Evolutionary conservation across 2,113 vertebrate species (phyloP).

Genomic region (Trachemys scripta): DNA sequence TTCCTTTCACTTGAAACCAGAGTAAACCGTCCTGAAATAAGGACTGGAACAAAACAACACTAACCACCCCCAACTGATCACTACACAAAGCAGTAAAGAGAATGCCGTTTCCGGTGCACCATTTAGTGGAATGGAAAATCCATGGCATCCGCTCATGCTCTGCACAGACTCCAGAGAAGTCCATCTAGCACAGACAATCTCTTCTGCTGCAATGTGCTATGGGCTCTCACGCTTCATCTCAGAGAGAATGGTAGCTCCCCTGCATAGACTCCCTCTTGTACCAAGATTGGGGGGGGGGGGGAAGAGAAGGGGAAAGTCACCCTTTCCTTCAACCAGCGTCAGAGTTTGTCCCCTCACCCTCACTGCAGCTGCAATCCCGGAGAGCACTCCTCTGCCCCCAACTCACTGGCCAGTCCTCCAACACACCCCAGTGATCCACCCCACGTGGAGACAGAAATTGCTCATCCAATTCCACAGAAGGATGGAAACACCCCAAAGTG

Average conservation of each 20-base stretch:
- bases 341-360: not conserved
- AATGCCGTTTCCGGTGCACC: not conserved
- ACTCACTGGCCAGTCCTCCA: accelerated
- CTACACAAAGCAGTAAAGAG: not conserved
- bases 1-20: constrained; percentile 21
- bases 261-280: not conserved
- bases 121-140: accelerated
- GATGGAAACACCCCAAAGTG: not conserved
- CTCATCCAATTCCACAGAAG: not conserved
- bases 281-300: too few relatives aligned
- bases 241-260: not conserved
- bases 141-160: accelerated
- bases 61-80: not conserved
- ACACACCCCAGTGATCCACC: not conserved
- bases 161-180: accelerated
- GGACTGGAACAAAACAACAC: not conserved
- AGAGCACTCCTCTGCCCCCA: not conserved
- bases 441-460: not conserved
- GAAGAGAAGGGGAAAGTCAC: accelerated
- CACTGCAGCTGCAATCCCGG: not conserved
- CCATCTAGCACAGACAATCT: not conserved
- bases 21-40: accelerated
- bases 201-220: accelerated
- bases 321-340: not conserved
- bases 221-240: not conserved